A percentile compares a stretch with the other conserved stretches of the same genome.
Evolutionary conservation across 1,140 invertebrate genomes (phyloP).

Genomic region (Drosophila mojavensis): DNA sequence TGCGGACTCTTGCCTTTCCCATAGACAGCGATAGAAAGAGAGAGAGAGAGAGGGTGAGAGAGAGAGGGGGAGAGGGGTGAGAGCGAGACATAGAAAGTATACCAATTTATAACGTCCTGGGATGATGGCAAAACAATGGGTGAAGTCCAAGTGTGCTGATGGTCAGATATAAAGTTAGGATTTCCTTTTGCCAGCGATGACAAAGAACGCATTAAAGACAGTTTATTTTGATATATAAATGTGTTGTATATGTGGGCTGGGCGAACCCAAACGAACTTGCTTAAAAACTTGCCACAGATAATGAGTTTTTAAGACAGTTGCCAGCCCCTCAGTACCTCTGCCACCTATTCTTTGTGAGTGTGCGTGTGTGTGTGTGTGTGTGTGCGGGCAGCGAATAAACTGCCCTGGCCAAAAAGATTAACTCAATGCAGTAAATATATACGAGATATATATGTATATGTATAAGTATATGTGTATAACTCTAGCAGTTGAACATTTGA

Average conservation of each 20-base stretch:
- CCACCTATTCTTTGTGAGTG: background rate
- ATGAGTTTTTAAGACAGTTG: constrained; percentile 78
- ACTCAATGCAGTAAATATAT: constrained; percentile 47
- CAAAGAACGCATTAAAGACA: constrained; percentile 53
- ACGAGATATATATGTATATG: constrained; percentile 20
- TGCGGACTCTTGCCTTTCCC: constrained; percentile 51
- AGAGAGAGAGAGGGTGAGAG: background rate
- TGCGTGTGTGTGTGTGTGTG: background rate
- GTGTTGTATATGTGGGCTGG: constrained; percentile 41
- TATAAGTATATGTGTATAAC: constrained; percentile 32
- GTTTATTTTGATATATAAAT: constrained; percentile 72
- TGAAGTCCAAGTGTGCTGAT: constrained; percentile 66
- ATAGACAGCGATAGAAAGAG: background rate
- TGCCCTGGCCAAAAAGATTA: constrained; percentile 43
- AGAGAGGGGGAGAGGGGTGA: background rate
- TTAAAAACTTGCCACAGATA: constrained; percentile 80
- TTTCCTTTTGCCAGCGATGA: constrained; percentile 20
- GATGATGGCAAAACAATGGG: constrained; percentile 61
- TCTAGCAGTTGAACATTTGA: constrained; percentile 59
- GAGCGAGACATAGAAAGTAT: constrained; percentile 12
- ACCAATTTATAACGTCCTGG: constrained; percentile 43
- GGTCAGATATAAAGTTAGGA: constrained; percentile 67
- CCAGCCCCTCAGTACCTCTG: background rate
- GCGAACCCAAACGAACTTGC: constrained; percentile 53
- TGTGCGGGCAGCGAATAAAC: constrained; percentile 34